Evolutionary conservation across 1,140 invertebrate genomes (phyloP), one percentile per base, ranked within the genome.

Genomic region (Cherax destructor): DNA sequence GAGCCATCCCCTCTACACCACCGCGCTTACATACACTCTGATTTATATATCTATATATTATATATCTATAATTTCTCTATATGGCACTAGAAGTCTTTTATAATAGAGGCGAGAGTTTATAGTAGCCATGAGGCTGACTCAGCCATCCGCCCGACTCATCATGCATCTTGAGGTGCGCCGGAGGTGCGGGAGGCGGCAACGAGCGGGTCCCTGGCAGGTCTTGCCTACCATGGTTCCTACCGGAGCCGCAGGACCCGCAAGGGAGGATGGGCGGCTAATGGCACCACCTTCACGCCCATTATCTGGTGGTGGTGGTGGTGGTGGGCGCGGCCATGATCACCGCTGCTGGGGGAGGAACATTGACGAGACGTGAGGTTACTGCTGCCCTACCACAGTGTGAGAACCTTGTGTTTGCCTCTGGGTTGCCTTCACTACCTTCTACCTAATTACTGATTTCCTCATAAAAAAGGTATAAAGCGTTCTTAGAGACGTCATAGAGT

Each of bases 31-130:
- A 85, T 69, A 85, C 56, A 91, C 77, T 59, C 47, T 61, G 56
- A 61, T 76, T 59, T 90, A 78, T 89, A 83, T 84, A 80, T 83
- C n/a, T 59, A 76, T 90, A 90, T 84, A 84, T 79, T 84, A 90
- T 61, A 83, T 30, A 59, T 65, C 77, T 81, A 69, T 69, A 81
- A 41, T 65, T 69, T 90, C 30, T 90, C 77, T 84, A 90, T 90
- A 90, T 90, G 81, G 72, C 74, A 84, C 80, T 90, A 65, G 50
- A 84, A 78, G 74, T 41, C 49, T 78, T 84, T 77, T 90, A 65
- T 79, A 74, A 76, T 41, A 89, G 30, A 59, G 7, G 52, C 76
- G 50, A 61, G 65, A 76, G 65, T 83, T 50, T 59, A 30, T 59
- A n/a, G 49, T 59, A 49, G 52, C 69, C 79, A 76, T 59, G 56